Evolutionary conservation across 2,888 invertebrate species (phyloP).

Genomic region (Mactromeris polynyma): DNA sequence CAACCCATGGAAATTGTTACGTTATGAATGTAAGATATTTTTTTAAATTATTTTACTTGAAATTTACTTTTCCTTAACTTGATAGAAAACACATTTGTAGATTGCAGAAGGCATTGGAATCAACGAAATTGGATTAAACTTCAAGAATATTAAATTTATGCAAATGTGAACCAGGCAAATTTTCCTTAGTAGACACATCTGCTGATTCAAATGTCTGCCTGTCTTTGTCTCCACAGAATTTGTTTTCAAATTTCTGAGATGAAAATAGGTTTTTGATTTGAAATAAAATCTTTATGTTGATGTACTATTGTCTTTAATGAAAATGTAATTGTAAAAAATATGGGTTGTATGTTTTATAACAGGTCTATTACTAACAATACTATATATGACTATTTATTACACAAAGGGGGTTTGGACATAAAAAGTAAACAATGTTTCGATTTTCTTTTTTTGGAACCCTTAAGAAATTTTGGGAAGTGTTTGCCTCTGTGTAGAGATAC

Average conservation of each 20-base stretch:
- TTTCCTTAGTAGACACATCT: background rate
- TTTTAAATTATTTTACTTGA: background rate
- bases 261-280: too few relatives aligned
- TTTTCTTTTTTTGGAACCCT: too few relatives aligned
- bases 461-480: too few relatives aligned
- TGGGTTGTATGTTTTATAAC: too few relatives aligned
- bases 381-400: too few relatives aligned
- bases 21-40: slow-evolving; percentile 58
- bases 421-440: too few relatives aligned
- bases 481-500: too few relatives aligned
- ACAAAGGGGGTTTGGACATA: too few relatives aligned
- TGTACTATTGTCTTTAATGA: too few relatives aligned
- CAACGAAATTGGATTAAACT: background rate
- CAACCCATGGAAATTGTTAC: slow-evolving; percentile 57
- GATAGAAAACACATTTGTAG: background rate
- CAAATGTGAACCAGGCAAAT: background rate
- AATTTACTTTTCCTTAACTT: background rate
- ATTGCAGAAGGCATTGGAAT: background rate
- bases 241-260: background rate
- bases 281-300: too few relatives aligned
- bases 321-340: too few relatives aligned
- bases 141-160: background rate
- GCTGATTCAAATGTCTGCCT: background rate
- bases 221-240: background rate
- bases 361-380: too few relatives aligned